Evolutionary conservation across 53 echinoderm and acorn worm species (phyloP), one percentile per base, ranked within the genome.

Genomic region (Apostichopus leukothele): DNA sequence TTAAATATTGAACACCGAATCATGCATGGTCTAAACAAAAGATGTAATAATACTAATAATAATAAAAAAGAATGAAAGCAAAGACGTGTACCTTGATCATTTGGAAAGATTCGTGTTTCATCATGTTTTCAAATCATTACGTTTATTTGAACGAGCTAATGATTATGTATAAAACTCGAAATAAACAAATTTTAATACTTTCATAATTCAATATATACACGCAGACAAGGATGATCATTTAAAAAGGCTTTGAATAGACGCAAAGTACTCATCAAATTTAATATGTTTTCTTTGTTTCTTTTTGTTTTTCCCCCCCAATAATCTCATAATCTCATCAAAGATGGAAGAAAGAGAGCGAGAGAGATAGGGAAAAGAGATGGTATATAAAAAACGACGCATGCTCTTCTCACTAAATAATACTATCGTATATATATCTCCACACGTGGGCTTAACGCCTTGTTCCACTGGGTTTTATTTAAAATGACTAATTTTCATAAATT

Each of bases 401-500:
- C 6, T 18, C 16, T 18, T 71, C 16, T 71, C 71, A 71, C 71
- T 71, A n/a, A 71, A 71, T 71, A 4, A 14, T 18, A 71, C 71
- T 71, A 71, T 71, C 71, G 18, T 71, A 71, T 71, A 19, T 71
- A 71, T 71, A 71, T 71, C 39, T 39, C 71, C 71, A 19, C 71
- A 13, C 71, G 71, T 71, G 71, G 71, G 71, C 20, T 71, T n/a
- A n/a, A 71, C 71, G 71, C 71, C 71, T 71, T 71, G 71, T 71
- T 71, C 16, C n/a, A 19, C 71, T 6, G 13, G 71, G 18, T 71
- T 71, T 71, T 71, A 71, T 71, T 71, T 71, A 71, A 71, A n/a
- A 71, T 71, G 71, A 71, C 18, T 71, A 71, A 71, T 71, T 71
- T 71, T 71, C 71, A 71, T 71, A 71, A 71, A 71, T 71, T 71